Evolutionary conservation across 1,140 invertebrate species (phyloP).

Genomic region (Drosophila lowei): DNA sequence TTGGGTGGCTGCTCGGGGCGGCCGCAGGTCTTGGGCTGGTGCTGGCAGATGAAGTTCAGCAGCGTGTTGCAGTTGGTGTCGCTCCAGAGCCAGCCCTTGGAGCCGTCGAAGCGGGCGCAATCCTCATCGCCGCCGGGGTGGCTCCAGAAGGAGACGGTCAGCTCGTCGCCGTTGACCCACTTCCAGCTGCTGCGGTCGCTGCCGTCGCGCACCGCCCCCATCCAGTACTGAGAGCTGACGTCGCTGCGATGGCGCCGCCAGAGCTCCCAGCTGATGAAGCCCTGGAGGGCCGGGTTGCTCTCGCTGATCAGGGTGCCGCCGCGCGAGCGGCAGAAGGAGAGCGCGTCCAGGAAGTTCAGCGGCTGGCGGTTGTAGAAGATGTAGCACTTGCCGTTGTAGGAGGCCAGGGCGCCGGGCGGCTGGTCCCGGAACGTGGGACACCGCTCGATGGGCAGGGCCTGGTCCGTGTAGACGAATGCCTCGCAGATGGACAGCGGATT

Average conservation of each 20-base stretch:
- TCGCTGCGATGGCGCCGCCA: conserved; percentile 95
- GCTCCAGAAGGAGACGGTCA: conserved; percentile 97
- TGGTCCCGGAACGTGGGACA: conserved; percentile 96
- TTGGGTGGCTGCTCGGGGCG: conserved; percentile 96
- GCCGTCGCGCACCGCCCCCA: conserved; percentile 93
- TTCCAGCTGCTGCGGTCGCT: conserved; percentile 93
- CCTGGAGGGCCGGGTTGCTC: conserved; percentile 96
- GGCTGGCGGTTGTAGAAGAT: conserved; percentile 96
- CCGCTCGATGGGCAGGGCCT: conserved; percentile 95
- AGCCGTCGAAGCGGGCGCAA: conserved; percentile 95
- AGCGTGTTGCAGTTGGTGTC: conserved; percentile 94
- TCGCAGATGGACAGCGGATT: conserved; percentile 95
- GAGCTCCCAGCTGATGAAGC: conserved; percentile 96
- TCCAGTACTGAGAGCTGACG: conserved; percentile 96
- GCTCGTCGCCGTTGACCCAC: conserved; percentile 94
- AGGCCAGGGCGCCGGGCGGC: conserved; percentile 94
- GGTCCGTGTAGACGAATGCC: conserved; percentile 97
- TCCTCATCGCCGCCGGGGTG: conserved; percentile 91
- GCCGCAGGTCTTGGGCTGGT: conserved; percentile 95
- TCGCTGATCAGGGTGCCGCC: conserved; percentile 94
- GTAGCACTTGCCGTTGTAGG: conserved; percentile 98
- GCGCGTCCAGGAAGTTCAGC: conserved; percentile 90
- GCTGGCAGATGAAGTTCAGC: conserved; percentile 96
- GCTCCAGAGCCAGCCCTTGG: conserved; percentile 97
- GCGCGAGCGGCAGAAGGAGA: conserved; percentile 91